phyloP scores from a whole-genome alignment of 1,140 invertebrate genomes.

The Maconellicoccus hirsutus region DNA sequence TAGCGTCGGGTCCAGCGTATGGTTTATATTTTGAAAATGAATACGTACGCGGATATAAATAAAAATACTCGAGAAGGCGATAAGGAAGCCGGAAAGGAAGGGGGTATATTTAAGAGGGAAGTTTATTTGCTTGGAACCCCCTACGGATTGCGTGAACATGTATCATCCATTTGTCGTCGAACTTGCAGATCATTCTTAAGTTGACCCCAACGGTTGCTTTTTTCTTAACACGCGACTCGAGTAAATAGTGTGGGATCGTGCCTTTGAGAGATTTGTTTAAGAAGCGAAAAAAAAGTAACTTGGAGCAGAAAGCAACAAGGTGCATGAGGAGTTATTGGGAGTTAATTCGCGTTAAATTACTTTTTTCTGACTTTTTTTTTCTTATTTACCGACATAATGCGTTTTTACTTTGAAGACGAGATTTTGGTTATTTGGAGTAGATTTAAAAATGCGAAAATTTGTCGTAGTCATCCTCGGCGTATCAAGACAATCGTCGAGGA shows the following conservation, averaged over 20 bases:
- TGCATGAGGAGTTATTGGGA: not conserved
- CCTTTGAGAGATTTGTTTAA: not conserved
- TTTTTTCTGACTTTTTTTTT: not conserved
- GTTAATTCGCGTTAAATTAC: slow-evolving; percentile 22
- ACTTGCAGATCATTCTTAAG: not conserved
- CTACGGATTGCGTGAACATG: slow-evolving; percentile 13
- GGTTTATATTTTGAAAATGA: slow-evolving; percentile 12
- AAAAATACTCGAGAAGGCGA: too few species aligned
- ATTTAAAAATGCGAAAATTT: too few species aligned
- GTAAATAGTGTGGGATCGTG: not conserved
- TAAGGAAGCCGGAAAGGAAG: too few species aligned
- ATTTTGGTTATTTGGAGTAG: too few species aligned
- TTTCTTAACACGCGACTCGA: slow-evolving; percentile 11
- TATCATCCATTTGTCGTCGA: slow-evolving; percentile 21
- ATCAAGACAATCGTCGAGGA: too few species aligned
- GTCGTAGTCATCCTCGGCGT: too few species aligned
- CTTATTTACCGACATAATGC: slow-evolving; percentile 11
- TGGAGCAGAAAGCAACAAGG: not conserved
- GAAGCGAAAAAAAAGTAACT: not conserved
- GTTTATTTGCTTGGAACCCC: slow-evolving; percentile 13
- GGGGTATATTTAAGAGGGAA: not conserved
- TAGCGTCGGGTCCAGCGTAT: not conserved
- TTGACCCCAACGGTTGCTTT: not conserved
- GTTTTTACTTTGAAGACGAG: too few species aligned
- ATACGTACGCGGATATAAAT: too few species aligned